These are phyloP conservation scores for Melitaea athalia DNA, from an alignment of 2,888 invertebrate species.

Conservation along the genomic window DNA sequence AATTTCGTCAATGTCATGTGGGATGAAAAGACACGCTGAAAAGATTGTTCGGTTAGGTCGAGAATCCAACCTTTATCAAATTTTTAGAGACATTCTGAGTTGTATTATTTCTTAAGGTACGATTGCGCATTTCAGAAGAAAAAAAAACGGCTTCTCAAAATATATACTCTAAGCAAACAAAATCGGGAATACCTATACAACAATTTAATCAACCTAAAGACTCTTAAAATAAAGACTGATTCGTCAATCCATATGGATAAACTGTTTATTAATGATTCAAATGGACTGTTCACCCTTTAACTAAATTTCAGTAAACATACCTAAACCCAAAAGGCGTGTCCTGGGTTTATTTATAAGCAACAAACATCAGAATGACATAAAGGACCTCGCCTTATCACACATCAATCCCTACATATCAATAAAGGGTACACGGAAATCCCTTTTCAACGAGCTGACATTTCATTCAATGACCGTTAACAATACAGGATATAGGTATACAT, in stretches of 20 bases:
- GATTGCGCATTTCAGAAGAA: no score
- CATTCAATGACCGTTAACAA: slow-evolving; percentile 70
- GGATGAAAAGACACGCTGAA: no score
- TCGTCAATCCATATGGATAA: neutral
- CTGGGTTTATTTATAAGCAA: slow-evolving; percentile 18
- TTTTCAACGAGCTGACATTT: slow-evolving; percentile 55
- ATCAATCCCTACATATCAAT: slow-evolving; percentile 24
- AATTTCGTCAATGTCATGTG: no score
- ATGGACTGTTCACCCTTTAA: neutral
- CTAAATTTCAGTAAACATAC: neutral
- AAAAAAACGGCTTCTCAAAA: no score
- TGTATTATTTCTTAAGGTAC: no score
- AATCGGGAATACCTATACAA: neutral
- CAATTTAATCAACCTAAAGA: neutral
- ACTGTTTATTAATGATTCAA: neutral
- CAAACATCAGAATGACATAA: slow-evolving; percentile 17
- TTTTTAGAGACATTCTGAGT: no score
- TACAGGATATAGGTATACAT: slow-evolving; percentile 20
- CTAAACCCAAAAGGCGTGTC: neutral
- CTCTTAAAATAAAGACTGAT: neutral
- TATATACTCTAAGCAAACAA: no score
- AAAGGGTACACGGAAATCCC: slow-evolving; percentile 30
- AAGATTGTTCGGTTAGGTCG: no score
- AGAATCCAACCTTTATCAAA: no score
- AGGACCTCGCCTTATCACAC: slow-evolving; percentile 21